phyloP scores from a whole-genome alignment of 2,113 vertebrate species.

The Microtus oregoni region DNA sequence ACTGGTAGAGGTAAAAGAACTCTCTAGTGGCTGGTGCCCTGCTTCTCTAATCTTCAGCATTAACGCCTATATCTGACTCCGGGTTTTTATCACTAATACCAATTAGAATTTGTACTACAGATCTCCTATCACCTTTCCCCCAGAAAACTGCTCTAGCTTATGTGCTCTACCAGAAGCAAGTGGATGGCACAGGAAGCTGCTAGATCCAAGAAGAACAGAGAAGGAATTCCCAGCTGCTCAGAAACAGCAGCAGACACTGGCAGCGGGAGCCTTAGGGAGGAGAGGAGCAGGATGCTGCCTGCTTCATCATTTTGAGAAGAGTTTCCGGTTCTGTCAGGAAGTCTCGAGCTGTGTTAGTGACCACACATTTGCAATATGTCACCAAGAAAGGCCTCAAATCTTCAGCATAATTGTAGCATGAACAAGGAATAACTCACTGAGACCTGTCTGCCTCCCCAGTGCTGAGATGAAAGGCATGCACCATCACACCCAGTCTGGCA shows the following conservation, averaged over 20 bases:
- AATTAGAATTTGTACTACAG: too few species aligned
- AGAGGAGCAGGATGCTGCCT: not conserved
- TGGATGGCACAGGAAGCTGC: not conserved
- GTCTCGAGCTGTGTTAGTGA: not conserved
- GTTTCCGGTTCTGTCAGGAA: not conserved
- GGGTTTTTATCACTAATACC: too few species aligned
- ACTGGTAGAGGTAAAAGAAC: too few species aligned
- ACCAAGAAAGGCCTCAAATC: not conserved
- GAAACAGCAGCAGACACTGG: not conserved
- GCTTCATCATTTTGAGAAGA: not conserved
- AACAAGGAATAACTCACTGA: not conserved
- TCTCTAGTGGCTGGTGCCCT: too few species aligned
- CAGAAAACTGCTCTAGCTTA: not conserved
- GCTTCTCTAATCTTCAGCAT: too few species aligned
- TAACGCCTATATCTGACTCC: too few species aligned
- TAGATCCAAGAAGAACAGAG: not conserved
- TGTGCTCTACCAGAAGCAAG: not conserved
- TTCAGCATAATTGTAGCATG: not conserved
- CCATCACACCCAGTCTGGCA: not conserved
- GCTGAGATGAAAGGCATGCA: not conserved
- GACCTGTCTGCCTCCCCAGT: not conserved
- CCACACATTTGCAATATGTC: not conserved
- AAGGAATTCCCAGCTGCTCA: not conserved
- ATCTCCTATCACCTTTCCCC: not conserved
- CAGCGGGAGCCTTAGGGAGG: not conserved